Evolutionary conservation across 2,888 invertebrate genomes (phyloP).

Genomic region (Lasioglossum villosulum): DNA sequence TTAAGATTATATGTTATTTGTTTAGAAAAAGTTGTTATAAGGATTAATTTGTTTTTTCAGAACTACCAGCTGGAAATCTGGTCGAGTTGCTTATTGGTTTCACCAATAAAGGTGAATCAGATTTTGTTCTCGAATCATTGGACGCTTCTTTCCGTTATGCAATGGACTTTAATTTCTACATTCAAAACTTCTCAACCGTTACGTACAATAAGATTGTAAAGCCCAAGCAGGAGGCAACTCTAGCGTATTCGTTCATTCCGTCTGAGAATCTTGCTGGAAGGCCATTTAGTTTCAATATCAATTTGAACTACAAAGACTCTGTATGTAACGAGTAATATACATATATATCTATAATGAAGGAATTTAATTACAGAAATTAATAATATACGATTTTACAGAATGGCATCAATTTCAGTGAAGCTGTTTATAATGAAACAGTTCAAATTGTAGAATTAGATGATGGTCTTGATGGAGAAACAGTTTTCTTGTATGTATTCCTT

Average conservation of each 20-base stretch:
- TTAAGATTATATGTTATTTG: not conserved
- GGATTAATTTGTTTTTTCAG: conserved; percentile 85
- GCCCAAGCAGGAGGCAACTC: conserved; percentile 96
- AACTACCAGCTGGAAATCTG: conserved; percentile 95
- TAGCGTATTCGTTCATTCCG: conserved; percentile 97
- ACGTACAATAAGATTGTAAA: conserved; percentile 95
- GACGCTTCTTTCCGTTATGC: conserved; percentile 99
- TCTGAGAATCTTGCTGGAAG: conserved; percentile 98
- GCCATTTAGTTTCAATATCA: conserved; percentile 97
- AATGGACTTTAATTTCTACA: conserved; percentile 98
- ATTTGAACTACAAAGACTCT: conserved; percentile 94
- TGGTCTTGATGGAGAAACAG: conserved; percentile 98
- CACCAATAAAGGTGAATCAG: conserved; percentile 95
- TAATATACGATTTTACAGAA: conserved; percentile 83
- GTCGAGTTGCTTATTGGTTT: conserved; percentile 99
- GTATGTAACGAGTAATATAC: conserved; percentile 69
- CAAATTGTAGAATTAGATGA: conserved; percentile 98
- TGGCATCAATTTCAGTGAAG: conserved; percentile 90
- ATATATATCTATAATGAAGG: conserved; percentile 12
- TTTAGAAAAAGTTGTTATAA: not conserved
- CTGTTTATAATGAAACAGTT: conserved; percentile 99
- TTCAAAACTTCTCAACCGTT: conserved; percentile 98
- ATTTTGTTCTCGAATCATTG: conserved; percentile 95
- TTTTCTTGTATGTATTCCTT: conserved; percentile 98
- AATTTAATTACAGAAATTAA: conserved; percentile 30